phyloP scores from a whole-genome alignment of 2,888 invertebrate species.

The Microchrysa polita region DNA sequence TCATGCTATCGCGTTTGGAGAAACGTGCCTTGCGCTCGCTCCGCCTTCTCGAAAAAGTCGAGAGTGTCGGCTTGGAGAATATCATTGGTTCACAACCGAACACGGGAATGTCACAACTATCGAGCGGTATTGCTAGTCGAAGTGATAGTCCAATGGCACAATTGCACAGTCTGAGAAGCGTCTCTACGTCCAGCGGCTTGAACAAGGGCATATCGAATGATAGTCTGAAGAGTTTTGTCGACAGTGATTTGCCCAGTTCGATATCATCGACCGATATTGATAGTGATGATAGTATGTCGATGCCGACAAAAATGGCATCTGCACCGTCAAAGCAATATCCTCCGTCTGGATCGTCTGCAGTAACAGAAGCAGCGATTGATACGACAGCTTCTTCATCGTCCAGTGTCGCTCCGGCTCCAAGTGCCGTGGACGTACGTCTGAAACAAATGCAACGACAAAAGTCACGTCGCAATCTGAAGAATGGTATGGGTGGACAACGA shows the following conservation, averaged over 20 bases:
- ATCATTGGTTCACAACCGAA: conserved; percentile 71
- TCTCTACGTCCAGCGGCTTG: conserved; percentile 55
- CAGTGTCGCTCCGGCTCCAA: conserved; percentile 55
- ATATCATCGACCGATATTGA: conserved; percentile 25
- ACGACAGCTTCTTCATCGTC: conserved; percentile 50
- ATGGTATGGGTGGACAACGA: conserved; percentile 66
- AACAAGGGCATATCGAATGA: conserved; percentile 57
- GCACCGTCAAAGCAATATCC: conserved; percentile 58
- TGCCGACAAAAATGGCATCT: not conserved
- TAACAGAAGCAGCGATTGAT: conserved; percentile 55
- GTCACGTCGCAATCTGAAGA: conserved; percentile 65
- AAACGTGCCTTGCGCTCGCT: conserved; percentile 66
- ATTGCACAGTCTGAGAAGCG: conserved; percentile 75
- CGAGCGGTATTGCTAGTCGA: conserved; percentile 67
- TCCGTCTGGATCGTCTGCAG: conserved; percentile 48
- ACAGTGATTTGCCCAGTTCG: conserved; percentile 37
- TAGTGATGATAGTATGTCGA: conserved; percentile 11
- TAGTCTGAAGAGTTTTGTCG: conserved; percentile 51
- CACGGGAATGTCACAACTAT: conserved; percentile 70
- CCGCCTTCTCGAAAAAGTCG: conserved; percentile 72
- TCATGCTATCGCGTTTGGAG: conserved; percentile 61
- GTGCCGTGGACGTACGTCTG: conserved; percentile 61
- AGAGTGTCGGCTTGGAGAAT: conserved; percentile 74
- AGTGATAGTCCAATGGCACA: conserved; percentile 83
- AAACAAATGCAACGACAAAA: conserved; percentile 68